Evolutionary conservation across 1,140 invertebrate species (phyloP).

Genomic region (Drosophila bipectinata): DNA sequence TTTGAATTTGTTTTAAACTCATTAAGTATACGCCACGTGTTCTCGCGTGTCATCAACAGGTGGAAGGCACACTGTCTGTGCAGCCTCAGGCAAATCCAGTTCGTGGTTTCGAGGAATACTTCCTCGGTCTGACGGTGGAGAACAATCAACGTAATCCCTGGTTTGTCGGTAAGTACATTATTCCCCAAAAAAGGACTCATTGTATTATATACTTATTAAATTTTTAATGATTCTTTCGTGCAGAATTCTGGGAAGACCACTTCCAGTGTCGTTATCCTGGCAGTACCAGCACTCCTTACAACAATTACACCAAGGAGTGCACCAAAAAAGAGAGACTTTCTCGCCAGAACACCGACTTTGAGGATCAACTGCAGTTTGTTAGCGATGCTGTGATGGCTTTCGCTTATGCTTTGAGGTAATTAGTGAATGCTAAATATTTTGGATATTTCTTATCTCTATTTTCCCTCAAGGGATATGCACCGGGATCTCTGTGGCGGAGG

Average conservation of each 20-base stretch:
- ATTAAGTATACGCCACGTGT: conserved; percentile 64
- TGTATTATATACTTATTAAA: not conserved
- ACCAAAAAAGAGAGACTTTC: conserved; percentile 90
- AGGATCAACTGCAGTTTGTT: conserved; percentile 96
- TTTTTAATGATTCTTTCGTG: not conserved
- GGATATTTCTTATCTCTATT: not conserved
- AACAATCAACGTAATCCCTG: conserved; percentile 96
- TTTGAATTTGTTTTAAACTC: not conserved
- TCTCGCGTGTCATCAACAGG: conserved; percentile 50
- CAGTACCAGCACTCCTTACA: conserved; percentile 91
- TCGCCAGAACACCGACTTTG: conserved; percentile 91
- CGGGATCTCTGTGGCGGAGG: conserved; percentile 89
- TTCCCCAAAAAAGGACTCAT: not conserved
- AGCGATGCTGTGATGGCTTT: conserved; percentile 96
- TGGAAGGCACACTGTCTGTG: conserved; percentile 95
- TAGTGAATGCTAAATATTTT: not conserved
- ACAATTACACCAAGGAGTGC: conserved; percentile 89
- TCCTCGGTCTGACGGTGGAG: conserved; percentile 92
- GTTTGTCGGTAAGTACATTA: conserved; percentile 91
- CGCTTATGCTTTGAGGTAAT: conserved; percentile 92
- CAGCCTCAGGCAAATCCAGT: conserved; percentile 96
- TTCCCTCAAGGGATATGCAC: conserved; percentile 91
- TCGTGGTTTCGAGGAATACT: conserved; percentile 94
- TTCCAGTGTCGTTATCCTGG: conserved; percentile 93
- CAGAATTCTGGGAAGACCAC: conserved; percentile 97